phyloP scores from a whole-genome alignment of 2,113 vertebrate species.

The Trogon melanurus region DNA sequence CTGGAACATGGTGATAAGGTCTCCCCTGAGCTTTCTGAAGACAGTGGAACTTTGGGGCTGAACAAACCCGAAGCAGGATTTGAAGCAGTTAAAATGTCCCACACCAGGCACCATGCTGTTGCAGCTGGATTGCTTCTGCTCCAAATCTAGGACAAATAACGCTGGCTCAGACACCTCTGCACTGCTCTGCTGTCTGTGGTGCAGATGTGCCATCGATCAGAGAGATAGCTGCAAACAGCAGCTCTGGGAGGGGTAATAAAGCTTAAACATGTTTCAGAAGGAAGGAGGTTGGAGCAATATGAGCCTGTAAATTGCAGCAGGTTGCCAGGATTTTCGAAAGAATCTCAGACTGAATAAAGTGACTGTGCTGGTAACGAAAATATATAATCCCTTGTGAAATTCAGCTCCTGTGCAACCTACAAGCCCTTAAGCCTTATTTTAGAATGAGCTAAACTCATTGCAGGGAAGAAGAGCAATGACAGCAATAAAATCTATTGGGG shows the following conservation, averaged over 20 bases:
- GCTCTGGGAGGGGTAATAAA: slow-evolving; percentile 29
- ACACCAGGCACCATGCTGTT: neutral
- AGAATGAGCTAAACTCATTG: slow-evolving; percentile 12
- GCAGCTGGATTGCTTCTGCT: neutral
- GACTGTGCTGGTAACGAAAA: neutral
- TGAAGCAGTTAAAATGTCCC: neutral
- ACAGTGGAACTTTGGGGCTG: neutral
- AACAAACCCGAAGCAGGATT: neutral
- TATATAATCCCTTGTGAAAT: slow-evolving; percentile 23
- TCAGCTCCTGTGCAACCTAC: neutral
- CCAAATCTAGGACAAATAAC: neutral
- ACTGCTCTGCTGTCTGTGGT: neutral
- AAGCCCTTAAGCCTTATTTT: slow-evolving; percentile 7
- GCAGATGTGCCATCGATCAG: neutral
- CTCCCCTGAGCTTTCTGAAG: neutral
- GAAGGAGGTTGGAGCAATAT: slow-evolving; percentile 7
- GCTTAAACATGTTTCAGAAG: neutral
- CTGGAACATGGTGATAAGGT: neutral
- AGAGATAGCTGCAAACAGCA: neutral
- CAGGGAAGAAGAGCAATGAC: neutral
- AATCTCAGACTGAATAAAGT: slow-evolving; percentile 27
- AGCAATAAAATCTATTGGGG: slow-evolving; percentile 7
- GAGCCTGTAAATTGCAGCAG: slow-evolving; percentile 12
- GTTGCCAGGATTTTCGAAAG: neutral
- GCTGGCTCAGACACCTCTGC: neutral